Conservation (phyloP, 2,888 invertebrate genomes). For the Melieria omissa region DNA sequence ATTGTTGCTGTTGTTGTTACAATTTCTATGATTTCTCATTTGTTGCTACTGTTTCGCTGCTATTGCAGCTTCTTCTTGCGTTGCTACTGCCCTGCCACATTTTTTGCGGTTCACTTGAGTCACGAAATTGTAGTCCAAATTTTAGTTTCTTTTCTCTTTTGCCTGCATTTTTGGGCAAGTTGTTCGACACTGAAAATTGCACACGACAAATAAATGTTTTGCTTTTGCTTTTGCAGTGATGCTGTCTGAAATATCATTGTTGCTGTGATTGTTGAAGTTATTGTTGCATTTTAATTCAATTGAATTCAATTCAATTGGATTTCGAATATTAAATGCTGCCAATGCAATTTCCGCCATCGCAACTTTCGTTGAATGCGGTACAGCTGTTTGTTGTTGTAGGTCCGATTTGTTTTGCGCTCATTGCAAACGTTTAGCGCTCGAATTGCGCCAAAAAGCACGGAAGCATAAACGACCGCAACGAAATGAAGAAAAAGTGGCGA, state of each 20-base stretch:
- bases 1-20: conserved; percentile 21
- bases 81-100: conserved; percentile 34
- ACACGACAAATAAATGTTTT: conserved; percentile 52
- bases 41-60: conserved; percentile 41
- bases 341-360: conserved; percentile 21
- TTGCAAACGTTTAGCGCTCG: conserved; percentile 19
- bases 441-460: conserved; percentile 4
- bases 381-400: conserved; percentile 25
- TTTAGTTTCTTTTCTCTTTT: conserved; percentile 41
- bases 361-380: conserved; percentile 4
- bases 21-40: conserved; percentile 35
- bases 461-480: background rate
- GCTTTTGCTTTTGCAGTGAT: background rate
- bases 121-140: conserved; percentile 50
- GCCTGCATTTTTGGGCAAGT: background rate
- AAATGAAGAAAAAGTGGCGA: background rate
- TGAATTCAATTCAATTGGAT: conserved; percentile 44
- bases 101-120: conserved; percentile 60
- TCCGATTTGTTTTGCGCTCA: conserved; percentile 36
- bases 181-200: conserved; percentile 40
- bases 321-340: background rate
- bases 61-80: background rate
- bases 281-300: conserved; percentile 57
- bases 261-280: conserved; percentile 47
- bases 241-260: conserved; percentile 14